Percentiles rank a stretch among this genome's conserved stretches.
Evolutionary conservation across 2,797 vertebrate genomes (phyloP).

Genomic region (Enteromius afrohamiltoni): DNA sequence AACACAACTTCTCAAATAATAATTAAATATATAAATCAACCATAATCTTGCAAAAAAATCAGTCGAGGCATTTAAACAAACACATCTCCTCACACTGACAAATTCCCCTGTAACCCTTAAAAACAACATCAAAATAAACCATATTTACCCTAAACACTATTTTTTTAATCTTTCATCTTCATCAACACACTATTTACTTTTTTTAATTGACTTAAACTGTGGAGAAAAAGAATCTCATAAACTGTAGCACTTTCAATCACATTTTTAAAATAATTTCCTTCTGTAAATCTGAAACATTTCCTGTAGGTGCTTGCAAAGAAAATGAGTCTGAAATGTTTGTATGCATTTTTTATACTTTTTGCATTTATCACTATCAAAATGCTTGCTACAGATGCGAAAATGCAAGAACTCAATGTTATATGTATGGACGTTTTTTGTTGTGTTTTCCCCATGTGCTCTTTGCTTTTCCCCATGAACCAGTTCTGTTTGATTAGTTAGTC

Average conservation of each 20-base stretch:
- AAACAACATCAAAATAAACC: not conserved
- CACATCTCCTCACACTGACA: not conserved
- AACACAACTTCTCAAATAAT: not conserved
- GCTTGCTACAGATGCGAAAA: too few species aligned
- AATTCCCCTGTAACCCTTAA: not conserved
- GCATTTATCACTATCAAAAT: too few species aligned
- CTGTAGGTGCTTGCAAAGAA: too few species aligned
- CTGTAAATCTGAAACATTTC: too few species aligned
- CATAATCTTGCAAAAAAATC: not conserved
- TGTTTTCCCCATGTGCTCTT: too few species aligned
- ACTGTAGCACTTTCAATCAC: not conserved
- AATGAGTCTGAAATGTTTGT: too few species aligned
- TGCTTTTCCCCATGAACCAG: too few species aligned
- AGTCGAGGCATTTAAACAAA: constrained; percentile 1
- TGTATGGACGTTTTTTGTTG: too few species aligned
- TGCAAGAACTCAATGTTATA: too few species aligned
- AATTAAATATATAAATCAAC: not conserved
- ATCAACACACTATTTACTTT: not conserved
- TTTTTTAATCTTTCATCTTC: too few species aligned
- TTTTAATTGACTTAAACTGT: not conserved
- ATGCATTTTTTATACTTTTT: too few species aligned
- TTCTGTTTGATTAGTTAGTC: too few species aligned
- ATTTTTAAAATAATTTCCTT: not conserved
- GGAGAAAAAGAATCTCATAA: not conserved
- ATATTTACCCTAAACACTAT: not conserved